Evolutionary conservation across 2,113 vertebrate species (phyloP).

Genomic region (Eidolon helvum): DNA sequence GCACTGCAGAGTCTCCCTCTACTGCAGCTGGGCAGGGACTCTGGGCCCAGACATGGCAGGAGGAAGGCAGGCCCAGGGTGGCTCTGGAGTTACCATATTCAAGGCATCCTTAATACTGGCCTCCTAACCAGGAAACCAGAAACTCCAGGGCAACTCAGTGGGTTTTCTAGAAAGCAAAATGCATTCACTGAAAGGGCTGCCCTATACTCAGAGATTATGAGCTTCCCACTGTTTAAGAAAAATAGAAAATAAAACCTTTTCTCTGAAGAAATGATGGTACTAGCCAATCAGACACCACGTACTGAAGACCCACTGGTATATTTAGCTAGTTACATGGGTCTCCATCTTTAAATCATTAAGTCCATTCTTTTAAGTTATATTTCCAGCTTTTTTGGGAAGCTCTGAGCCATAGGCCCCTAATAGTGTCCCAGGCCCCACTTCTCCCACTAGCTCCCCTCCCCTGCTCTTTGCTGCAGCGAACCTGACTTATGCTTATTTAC

Average conservation of each 20-base stretch:
- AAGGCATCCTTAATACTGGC: background rate
- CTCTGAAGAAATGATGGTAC: background rate
- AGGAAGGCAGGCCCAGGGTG: background rate
- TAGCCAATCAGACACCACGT: background rate
- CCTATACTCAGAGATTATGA: background rate
- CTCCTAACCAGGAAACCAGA: background rate
- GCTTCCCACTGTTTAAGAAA: background rate
- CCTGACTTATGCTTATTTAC: background rate
- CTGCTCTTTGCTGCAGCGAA: background rate
- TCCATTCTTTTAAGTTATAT: background rate
- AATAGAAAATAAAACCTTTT: background rate
- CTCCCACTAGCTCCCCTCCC: too few relatives aligned
- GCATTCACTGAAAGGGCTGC: too few relatives aligned
- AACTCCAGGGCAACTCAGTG: background rate
- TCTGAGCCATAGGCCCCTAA: background rate
- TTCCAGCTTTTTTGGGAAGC: background rate
- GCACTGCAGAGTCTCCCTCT: background rate
- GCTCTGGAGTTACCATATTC: background rate
- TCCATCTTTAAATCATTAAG: background rate
- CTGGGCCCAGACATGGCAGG: background rate
- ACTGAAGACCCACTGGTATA: background rate
- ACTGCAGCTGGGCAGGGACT: background rate
- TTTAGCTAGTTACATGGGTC: background rate
- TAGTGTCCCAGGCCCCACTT: conserved; percentile 12
- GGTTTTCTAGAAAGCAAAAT: background rate